phyloP scores from a whole-genome alignment of 2,113 vertebrate genomes.

The Melierax canorus region DNA sequence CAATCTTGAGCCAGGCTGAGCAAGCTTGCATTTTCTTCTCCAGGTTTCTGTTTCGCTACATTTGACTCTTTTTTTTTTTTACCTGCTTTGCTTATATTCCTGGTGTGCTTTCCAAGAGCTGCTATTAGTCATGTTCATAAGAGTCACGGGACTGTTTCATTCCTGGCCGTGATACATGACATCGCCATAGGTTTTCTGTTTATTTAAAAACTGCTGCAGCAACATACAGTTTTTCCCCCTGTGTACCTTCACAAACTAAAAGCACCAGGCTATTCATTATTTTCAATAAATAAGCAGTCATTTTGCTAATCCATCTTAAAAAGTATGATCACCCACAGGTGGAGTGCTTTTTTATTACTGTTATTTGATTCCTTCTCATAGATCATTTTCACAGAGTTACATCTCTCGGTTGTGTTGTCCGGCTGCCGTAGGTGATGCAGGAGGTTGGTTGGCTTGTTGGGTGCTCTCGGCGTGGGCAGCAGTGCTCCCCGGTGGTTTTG shows the following conservation, averaged over 20 bases:
- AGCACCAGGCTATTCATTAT: slow-evolving; percentile 25
- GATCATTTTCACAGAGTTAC: not conserved
- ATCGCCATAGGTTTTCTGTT: not conserved
- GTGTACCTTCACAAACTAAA: not conserved
- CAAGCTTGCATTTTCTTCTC: not conserved
- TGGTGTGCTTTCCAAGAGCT: slow-evolving; percentile 26
- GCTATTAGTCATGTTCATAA: slow-evolving; percentile 8
- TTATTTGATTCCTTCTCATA: not conserved
- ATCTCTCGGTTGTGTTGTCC: rapidly evolving
- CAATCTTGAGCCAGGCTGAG: not conserved
- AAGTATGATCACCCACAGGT: slow-evolving; percentile 23
- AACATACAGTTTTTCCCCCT: not conserved
- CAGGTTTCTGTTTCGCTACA: not conserved
- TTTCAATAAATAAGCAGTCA: slow-evolving; percentile 50
- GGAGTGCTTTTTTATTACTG: slow-evolving; percentile 19
- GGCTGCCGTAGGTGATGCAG: rapidly evolving
- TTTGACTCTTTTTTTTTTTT: not conserved
- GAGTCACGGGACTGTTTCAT: not conserved
- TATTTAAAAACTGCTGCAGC: slow-evolving; percentile 43
- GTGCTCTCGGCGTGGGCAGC: rapidly evolving
- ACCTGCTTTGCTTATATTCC: not conserved
- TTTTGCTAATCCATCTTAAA: slow-evolving; percentile 57
- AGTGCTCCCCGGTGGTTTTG: not conserved
- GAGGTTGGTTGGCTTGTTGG: rapidly evolving
- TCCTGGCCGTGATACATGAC: slow-evolving; percentile 19